These are phyloP conservation scores for Lasaia peninsularis DNA, from an alignment of 1,140 invertebrate species.

Conservation along the genomic window DNA sequence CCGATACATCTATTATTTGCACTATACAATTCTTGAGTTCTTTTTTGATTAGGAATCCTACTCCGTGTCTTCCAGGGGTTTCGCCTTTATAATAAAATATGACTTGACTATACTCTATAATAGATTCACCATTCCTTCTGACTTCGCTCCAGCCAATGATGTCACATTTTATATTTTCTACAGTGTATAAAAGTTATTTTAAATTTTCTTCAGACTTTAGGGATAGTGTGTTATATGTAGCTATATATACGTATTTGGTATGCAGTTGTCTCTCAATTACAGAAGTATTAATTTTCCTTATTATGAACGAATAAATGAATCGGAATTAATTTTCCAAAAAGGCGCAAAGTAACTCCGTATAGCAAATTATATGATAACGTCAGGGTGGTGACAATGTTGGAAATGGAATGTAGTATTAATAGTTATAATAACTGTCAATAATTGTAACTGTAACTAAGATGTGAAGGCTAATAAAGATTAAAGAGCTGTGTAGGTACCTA, in stretches of 20 bases:
- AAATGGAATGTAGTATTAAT: no score
- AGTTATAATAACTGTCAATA: no score
- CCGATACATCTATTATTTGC: slow-evolving; percentile 1
- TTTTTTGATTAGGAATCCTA: slow-evolving; percentile 12
- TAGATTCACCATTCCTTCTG: slow-evolving; percentile 13
- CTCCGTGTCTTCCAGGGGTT: slow-evolving; percentile 1
- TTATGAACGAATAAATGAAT: no score
- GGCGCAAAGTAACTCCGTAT: no score
- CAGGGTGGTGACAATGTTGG: no score
- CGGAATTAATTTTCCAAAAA: no score
- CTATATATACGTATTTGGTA: background rate
- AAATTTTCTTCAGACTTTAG: slow-evolving; percentile 16
- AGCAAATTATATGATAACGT: no score
- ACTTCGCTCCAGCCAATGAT: slow-evolving; percentile 19
- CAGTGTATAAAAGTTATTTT: slow-evolving; percentile 4
- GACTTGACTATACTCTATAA: slow-evolving; percentile 8
- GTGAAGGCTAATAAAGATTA: no score
- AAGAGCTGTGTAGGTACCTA: no score
- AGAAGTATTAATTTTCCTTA: no score
- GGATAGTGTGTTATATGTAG: slow-evolving; percentile 13
- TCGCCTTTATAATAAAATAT: slow-evolving; percentile 14
- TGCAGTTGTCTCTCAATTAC: no score
- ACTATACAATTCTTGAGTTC: background rate
- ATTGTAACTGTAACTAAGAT: no score
- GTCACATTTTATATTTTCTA: slow-evolving; percentile 1